Base-by-base conservation (phyloP, 2,888 invertebrate genomes). In the Meghimatium bilineatum region DNA sequence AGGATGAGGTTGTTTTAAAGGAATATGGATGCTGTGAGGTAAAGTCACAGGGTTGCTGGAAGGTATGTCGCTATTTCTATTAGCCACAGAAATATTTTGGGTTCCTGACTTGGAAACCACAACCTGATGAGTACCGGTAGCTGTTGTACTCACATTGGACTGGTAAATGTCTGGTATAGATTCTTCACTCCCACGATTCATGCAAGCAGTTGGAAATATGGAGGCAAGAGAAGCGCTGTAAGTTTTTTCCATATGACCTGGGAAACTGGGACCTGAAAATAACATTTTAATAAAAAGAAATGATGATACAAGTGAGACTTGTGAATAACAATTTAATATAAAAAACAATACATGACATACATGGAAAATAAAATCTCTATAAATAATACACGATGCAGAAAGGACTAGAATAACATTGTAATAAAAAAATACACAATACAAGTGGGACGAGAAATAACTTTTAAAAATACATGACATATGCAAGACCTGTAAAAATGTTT, bases 101-200 rank as follows among this genome's bases (percentile, higher is more conserved):
- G 29, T 32, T 14, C 17, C 34, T 32, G 66, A 29, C 23, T 36
- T 63, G 14, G 32, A 49, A 34, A 14, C 67, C 6, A 36, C 20
- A 29, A 12, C 29, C 1, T 56, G 56, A 20, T 56, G 56, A 3
- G 60, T 56, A 32, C 72, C 44, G 44, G 44, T 63, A 26, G 26
- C 29, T 34, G 72, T 26, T 20, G 74, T 32, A 20, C 66, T 80
- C 52, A 52, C 3, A 66, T 12, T 38, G 20, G 81, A 6, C 6
- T 87, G 87, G 29, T 86, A 87, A 52, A 92, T 89, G 82, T 93
- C 93, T 32, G 93, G 93, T 84, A 93, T 87, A 14, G 93, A 92
- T 44, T 91, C 91, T 76, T 91, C 91, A 85, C 91, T 92, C 79
- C 89, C 89, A 72, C 92, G 86, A 74, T 90, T 89, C 89, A 90